Conservation (phyloP, 2,113 vertebrate species). For the Numenius arquata region DNA sequence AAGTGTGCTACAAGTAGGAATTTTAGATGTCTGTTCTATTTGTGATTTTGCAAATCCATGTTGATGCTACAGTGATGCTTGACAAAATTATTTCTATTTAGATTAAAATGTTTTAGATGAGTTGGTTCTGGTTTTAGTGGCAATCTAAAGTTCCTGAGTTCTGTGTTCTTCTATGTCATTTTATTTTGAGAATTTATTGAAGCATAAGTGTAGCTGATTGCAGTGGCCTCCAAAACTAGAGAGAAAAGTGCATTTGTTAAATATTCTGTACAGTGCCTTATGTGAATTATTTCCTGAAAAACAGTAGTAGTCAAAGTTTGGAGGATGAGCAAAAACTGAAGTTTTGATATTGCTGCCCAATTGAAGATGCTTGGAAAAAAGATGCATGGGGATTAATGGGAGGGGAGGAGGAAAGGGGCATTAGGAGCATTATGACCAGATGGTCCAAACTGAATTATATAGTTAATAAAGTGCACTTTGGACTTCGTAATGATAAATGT, state of each 20-base stretch:
- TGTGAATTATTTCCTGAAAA: neutral
- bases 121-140: neutral
- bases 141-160: neutral
- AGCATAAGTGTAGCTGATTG: neutral
- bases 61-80: neutral
- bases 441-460: neutral
- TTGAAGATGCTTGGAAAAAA: neutral
- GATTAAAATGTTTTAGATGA: neutral
- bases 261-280: neutral
- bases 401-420: rapidly evolving
- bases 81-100: neutral
- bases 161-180: neutral
- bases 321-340: neutral
- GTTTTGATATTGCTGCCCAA: neutral
- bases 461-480: neutral
- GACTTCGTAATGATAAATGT: neutral
- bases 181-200: neutral
- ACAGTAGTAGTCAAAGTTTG: neutral
- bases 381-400: neutral
- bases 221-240: neutral
- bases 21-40: neutral
- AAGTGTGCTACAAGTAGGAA: neutral
- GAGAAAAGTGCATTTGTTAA: neutral
- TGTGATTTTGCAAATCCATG: neutral
- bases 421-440: neutral